Conservation (phyloP, 2,797 vertebrate genomes). For the Poecilia wingei region DNA sequence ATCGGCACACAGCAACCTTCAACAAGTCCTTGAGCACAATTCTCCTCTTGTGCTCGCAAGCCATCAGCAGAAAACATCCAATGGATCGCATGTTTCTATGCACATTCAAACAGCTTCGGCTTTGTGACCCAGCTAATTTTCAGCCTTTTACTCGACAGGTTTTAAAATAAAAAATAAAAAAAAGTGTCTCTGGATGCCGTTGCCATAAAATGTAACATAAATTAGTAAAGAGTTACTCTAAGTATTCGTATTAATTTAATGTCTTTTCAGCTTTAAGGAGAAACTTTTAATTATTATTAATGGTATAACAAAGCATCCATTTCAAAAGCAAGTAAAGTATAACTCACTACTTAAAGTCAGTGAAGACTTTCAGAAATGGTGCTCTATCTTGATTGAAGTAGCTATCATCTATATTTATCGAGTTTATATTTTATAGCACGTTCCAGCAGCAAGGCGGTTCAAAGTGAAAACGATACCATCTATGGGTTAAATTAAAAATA, state of each 20-base stretch:
- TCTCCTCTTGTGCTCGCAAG: constrained; percentile 61
- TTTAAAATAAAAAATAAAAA: constrained; percentile 8
- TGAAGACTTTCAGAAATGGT: background rate
- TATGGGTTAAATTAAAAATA: background rate
- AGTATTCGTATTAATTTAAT: constrained; percentile 10
- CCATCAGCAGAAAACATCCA: constrained; percentile 59
- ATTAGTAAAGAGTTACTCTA: constrained; percentile 15
- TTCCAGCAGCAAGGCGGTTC: no score
- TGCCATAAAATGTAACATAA: constrained; percentile 20
- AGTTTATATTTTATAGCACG: no score
- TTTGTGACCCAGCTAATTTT: constrained; percentile 16
- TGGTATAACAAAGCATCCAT: background rate
- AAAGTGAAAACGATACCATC: background rate
- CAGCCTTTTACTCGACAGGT: constrained; percentile 17
- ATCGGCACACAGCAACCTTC: constrained; percentile 71
- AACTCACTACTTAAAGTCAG: background rate
- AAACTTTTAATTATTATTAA: background rate
- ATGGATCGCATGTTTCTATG: constrained; percentile 60
- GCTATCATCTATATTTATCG: background rate
- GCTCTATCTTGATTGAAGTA: background rate
- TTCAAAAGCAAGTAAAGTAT: background rate
- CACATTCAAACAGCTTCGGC: constrained; percentile 41
- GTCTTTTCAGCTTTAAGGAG: constrained; percentile 32
- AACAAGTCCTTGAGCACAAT: constrained; percentile 71
- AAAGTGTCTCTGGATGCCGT: constrained; percentile 13